Percentiles rank a stretch among this genome's conserved stretches.
Evolutionary conservation across 2,888 invertebrate species (phyloP).

Genomic region (Eristalinus aeneus): DNA sequence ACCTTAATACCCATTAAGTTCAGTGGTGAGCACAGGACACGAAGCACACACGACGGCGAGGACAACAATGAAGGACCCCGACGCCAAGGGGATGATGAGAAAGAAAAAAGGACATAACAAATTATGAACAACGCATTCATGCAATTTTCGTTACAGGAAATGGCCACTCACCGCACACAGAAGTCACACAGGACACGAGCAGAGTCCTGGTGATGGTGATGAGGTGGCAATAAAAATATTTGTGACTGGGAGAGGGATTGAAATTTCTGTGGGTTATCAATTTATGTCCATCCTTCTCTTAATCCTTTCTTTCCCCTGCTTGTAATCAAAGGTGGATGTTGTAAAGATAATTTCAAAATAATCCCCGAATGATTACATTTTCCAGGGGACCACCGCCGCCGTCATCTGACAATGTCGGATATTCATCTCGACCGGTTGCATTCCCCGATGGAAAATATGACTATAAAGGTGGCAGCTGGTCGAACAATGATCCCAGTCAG

Average conservation of each 20-base stretch:
- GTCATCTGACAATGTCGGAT: constrained; percentile 36
- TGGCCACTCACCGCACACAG: constrained; percentile 37
- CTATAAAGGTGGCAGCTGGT: constrained; percentile 42
- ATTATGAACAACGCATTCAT: constrained; percentile 64
- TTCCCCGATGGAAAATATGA: constrained; percentile 58
- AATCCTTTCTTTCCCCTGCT: constrained; percentile 42
- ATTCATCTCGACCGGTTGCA: constrained; percentile 66
- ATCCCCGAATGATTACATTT: constrained; percentile 66
- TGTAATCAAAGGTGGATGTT: constrained; percentile 55
- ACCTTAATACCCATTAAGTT: constrained; percentile 69
- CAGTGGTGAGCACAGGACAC: constrained; percentile 47
- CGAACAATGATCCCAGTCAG: constrained; percentile 17
- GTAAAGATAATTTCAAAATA: constrained; percentile 63
- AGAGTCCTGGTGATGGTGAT: constrained; percentile 33
- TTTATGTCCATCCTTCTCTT: constrained; percentile 55
- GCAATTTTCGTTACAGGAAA: constrained; percentile 41
- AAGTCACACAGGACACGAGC: background rate
- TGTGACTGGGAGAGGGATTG: constrained; percentile 26
- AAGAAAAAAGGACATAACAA: constrained; percentile 51
- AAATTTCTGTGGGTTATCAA: constrained; percentile 68
- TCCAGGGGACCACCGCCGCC: constrained; percentile 59
- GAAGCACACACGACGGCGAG: background rate
- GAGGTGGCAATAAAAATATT: constrained; percentile 70
- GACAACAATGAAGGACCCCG: background rate
- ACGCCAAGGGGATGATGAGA: background rate